Evolutionary conservation across 2,797 vertebrate species (phyloP).

Genomic region (Hephaestus fuliginosus): DNA sequence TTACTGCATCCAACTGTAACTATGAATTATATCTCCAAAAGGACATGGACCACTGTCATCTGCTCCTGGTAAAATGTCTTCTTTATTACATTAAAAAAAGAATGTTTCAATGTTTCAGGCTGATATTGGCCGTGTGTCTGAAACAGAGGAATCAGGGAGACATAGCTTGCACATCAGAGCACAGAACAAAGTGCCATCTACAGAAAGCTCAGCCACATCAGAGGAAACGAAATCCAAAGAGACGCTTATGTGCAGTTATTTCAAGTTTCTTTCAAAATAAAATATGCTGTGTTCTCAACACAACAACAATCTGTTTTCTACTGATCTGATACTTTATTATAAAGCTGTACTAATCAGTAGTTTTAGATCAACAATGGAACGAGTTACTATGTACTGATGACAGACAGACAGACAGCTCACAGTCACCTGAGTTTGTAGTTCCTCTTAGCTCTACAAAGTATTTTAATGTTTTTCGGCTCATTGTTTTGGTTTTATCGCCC

Average conservation of each 20-base stretch:
- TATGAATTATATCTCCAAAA: neutral
- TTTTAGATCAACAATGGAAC: neutral
- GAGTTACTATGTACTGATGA: neutral
- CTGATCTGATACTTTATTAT: too few relatives aligned
- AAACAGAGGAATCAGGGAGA: neutral
- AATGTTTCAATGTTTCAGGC: neutral
- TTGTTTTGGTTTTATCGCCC: neutral
- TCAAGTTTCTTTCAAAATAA: neutral
- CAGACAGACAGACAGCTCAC: neutral
- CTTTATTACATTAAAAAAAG: neutral
- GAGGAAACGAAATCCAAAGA: neutral
- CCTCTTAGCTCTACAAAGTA: too few relatives aligned
- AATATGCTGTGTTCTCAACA: neutral
- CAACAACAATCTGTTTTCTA: neutral
- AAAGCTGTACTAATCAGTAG: too few relatives aligned
- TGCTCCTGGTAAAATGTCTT: neutral
- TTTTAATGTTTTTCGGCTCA: neutral
- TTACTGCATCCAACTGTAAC: neutral
- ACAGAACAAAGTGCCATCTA: neutral
- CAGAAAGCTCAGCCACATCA: neutral
- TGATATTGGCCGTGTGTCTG: conserved; percentile 1
- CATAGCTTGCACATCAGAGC: neutral
- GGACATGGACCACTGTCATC: neutral
- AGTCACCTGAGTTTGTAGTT: neutral
- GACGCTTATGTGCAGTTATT: neutral